These are phyloP conservation scores for Andrena cerasifolii DNA, from an alignment of 1,140 invertebrate genomes.

Conservation along the genomic window DNA sequence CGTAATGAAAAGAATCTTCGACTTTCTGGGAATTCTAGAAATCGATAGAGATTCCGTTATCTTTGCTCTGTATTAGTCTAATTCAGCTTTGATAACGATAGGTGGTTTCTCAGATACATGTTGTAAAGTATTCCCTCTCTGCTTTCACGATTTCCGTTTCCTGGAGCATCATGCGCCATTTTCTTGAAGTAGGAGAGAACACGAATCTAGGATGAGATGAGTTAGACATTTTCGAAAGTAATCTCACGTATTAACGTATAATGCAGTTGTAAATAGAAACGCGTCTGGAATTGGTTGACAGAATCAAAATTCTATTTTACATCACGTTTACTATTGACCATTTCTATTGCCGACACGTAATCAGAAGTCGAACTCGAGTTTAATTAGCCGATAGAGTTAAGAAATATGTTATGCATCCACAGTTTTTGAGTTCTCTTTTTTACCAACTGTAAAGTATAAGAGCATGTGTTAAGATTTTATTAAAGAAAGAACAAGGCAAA, in stretches of 20 bases:
- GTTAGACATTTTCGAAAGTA: too few relatives aligned
- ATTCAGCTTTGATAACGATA: too few relatives aligned
- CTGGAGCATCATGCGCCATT: too few relatives aligned
- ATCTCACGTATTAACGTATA: too few relatives aligned
- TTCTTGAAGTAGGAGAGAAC: too few relatives aligned
- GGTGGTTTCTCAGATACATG: too few relatives aligned
- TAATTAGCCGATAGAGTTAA: not conserved
- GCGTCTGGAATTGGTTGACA: conserved; percentile 56
- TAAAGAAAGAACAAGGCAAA: conserved; percentile 14
- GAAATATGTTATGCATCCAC: not conserved
- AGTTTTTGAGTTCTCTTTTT: conserved; percentile 7
- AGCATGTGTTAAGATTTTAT: conserved; percentile 49
- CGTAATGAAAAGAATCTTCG: not conserved
- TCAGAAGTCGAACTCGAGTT: not conserved
- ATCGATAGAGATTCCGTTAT: not conserved
- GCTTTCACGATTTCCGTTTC: too few relatives aligned
- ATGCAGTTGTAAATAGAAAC: conserved; percentile 63
- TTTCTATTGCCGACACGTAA: not conserved
- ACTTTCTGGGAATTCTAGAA: not conserved
- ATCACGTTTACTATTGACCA: not conserved
- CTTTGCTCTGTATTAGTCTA: not conserved
- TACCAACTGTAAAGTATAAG: conserved; percentile 4
- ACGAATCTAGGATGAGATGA: too few relatives aligned
- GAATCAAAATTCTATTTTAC: conserved; percentile 51
- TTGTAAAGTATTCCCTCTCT: too few relatives aligned